These are phyloP conservation scores for Falco peregrinus DNA, from an alignment of 2,797 vertebrate species.

Conservation along the genomic window DNA sequence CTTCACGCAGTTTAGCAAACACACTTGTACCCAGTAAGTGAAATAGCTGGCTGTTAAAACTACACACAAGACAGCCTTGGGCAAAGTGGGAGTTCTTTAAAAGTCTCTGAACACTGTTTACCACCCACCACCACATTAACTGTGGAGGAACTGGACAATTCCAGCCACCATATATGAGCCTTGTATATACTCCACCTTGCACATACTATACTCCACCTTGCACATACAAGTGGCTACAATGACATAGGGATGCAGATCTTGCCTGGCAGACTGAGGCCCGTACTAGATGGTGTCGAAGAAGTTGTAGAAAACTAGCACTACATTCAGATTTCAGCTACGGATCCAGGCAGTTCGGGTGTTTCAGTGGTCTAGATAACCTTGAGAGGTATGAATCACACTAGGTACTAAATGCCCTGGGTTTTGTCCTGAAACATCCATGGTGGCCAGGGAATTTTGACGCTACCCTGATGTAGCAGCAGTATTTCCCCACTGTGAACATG, in stretches of 20 bases:
- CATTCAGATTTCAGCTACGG: background rate
- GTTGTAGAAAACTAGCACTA: background rate
- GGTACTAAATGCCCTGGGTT: background rate
- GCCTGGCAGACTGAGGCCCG: background rate
- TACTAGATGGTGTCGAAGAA: background rate
- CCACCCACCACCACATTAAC: background rate
- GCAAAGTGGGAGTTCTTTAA: background rate
- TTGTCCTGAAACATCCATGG: background rate
- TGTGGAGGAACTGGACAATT: background rate
- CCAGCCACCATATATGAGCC: background rate
- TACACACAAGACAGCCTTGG: fast-evolving
- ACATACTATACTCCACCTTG: no score
- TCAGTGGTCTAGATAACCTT: background rate
- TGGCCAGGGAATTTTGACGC: background rate
- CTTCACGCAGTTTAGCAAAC: background rate
- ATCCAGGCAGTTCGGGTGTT: background rate
- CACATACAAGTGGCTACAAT: background rate
- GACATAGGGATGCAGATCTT: fast-evolving
- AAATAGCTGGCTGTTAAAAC: background rate
- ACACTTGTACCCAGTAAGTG: background rate
- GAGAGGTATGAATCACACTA: background rate
- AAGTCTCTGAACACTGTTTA: background rate
- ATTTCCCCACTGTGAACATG: background rate
- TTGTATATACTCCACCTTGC: no score
- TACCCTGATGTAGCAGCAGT: background rate